These are phyloP conservation scores for Calyptomena viridis DNA, from an alignment of 2,113 vertebrate genomes.

Conservation along the genomic window DNA sequence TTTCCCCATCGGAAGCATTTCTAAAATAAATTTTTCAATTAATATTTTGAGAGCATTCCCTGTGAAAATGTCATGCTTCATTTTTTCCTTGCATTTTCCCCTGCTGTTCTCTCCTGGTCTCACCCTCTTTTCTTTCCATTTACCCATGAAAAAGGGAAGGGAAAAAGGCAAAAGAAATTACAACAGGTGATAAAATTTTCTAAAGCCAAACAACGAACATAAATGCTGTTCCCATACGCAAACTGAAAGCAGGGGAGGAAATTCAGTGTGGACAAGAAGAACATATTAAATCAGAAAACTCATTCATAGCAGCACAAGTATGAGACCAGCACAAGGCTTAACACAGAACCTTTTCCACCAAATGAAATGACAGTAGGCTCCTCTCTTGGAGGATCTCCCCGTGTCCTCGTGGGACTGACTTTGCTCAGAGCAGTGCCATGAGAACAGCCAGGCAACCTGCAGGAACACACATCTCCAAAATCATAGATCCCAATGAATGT, in stretches of 20 bases:
- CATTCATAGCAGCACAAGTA: neutral
- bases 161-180: neutral
- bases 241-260: neutral
- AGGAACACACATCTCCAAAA: neutral
- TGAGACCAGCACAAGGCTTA: neutral
- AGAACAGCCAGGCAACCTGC: neutral
- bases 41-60: neutral
- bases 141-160: neutral
- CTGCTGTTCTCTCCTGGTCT: neutral
- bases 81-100: neutral
- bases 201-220: neutral
- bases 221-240: neutral
- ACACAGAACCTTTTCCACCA: neutral
- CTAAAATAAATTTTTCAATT: neutral
- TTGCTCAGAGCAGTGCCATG: neutral
- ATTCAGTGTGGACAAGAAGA: neutral
- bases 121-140: neutral
- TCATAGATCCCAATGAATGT: neutral
- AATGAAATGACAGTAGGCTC: neutral
- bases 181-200: neutral
- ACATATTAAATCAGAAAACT: neutral
- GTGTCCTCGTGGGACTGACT: neutral
- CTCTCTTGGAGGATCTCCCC: neutral
- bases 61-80: neutral
- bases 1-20: neutral